Evolutionary conservation across 2,888 invertebrate species (phyloP), one percentile per base, ranked within the genome.

Genomic region (Parascotia fuliginaria): DNA sequence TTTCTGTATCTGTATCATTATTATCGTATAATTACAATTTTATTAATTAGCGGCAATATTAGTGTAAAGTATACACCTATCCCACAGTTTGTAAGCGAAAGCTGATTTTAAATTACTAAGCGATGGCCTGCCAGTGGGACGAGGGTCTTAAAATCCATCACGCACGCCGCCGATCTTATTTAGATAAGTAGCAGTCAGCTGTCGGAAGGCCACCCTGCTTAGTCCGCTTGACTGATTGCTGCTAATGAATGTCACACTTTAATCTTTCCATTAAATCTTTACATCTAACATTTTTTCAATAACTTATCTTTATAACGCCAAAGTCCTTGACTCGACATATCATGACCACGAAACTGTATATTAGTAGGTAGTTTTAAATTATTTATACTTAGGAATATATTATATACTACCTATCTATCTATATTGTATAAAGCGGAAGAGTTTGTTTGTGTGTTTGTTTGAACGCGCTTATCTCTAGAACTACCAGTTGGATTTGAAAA

Each of bases 161-260:
- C 86, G 87, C 82, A 82, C 77, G 83, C 77, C 84, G 67, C 79
- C 81, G 89, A 89, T 89, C 88, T 87, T 89, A 89, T 89, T 89
- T 87, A 89, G 89, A 89, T 89, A 89, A 89, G 89, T 84, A 78
- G 81, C 79, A 79, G 82, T 73, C 79, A 77, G 76, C 81, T 75
- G 81, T 76, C 83, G 85, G 87, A 87, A 87, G 81, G 82, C 76
- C 65, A 73, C 80, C 85, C 82, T 82, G 87, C 86, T 88, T 85
- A 87, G 81, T 79, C 75, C 80, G 64, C 83, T 82, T 89, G 89
- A 89, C 88, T 85, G 89, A 89, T 89, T 87, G 79, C 82, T 78
- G 75, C 83, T 89, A 89, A 89, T 88, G 83, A 89, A 83, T 86
- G 88, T 85, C 84, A 82, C 76, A 73, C 73, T 83, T 75, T 83